A percentile compares a stretch with the other conserved stretches of the same genome.
Conservation (phyloP, 2,797 vertebrate genomes). For the Helarctos malayanus region DNA sequence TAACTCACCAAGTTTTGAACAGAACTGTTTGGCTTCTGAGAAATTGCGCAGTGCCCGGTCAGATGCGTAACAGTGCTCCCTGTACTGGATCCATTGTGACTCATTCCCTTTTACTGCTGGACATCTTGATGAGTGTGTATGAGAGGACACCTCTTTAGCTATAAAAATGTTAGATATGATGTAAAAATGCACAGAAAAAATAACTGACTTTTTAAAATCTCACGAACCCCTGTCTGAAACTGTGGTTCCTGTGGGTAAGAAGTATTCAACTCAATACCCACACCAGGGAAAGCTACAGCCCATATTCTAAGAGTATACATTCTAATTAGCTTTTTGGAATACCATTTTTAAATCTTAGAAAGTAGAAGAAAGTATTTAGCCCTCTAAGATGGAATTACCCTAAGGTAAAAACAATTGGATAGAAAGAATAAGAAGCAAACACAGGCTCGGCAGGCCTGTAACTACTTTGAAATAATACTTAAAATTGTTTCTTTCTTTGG, state of each 20-base stretch:
- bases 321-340: constrained; percentile 9
- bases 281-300: not conserved
- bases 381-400: not conserved
- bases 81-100: constrained; percentile 92
- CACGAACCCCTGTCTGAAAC: not conserved
- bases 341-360: not conserved
- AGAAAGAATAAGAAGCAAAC: constrained; percentile 16
- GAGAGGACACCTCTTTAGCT: constrained; percentile 85
- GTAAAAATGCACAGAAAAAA: not conserved
- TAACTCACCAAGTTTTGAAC: constrained; percentile 92
- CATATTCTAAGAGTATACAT: not conserved
- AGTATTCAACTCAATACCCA: not conserved
- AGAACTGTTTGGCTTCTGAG: constrained; percentile 91
- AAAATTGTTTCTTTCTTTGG: constrained; percentile 5
- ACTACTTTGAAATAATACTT: constrained; percentile 51
- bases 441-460: not conserved
- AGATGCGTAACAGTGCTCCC: constrained; percentile 94
- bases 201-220: not conserved
- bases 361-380: not conserved
- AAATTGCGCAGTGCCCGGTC: constrained; percentile 94
- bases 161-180: constrained; percentile 54
- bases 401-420: constrained; percentile 5
- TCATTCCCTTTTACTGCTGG: constrained; percentile 83
- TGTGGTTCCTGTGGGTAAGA: not conserved
- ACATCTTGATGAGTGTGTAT: constrained; percentile 86